Percentiles rank a stretch among this genome's conserved stretches.
Evolutionary conservation across 2,888 invertebrate species (phyloP).

Genomic region (Ariolimax columbianus): DNA sequence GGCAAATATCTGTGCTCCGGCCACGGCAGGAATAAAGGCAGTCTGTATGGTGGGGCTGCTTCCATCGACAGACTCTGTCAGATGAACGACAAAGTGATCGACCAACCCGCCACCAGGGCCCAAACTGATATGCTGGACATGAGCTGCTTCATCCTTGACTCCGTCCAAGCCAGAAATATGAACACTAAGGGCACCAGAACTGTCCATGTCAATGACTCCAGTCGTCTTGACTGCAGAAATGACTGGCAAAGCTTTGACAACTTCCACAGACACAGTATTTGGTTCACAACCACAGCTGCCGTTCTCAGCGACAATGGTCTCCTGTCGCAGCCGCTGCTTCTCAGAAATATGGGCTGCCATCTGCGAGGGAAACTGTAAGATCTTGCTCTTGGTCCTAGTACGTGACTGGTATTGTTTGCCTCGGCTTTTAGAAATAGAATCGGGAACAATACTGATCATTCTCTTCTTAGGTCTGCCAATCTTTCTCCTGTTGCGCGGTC

Average conservation of each 20-base stretch:
- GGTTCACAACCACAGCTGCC: not conserved
- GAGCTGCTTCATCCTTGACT: not conserved
- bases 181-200: slow-evolving; percentile 14
- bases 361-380: slow-evolving; percentile 25
- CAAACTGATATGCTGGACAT: slow-evolving; percentile 47
- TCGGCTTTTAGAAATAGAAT: slow-evolving; percentile 43
- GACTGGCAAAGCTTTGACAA: slow-evolving; percentile 39
- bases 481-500: slow-evolving; percentile 65
- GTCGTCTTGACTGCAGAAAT: not conserved
- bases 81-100: slow-evolving; percentile 66
- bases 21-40: slow-evolving; percentile 62
- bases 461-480: slow-evolving; percentile 71
- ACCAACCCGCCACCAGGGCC: slow-evolving; percentile 53
- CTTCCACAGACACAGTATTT: slow-evolving; percentile 47
- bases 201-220: slow-evolving; percentile 21
- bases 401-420: slow-evolving; percentile 49
- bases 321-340: slow-evolving; percentile 25
- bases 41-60: slow-evolving; percentile 63
- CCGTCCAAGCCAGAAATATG: slow-evolving; percentile 34
- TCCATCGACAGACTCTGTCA: slow-evolving; percentile 62
- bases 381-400: slow-evolving; percentile 18
- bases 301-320: not conserved
- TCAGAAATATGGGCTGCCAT: slow-evolving; percentile 7
- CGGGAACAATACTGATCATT: slow-evolving; percentile 54
- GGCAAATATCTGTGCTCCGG: slow-evolving; percentile 52